A percentile compares a stretch with the other conserved stretches of the same genome.
These are phyloP conservation scores for Petrolisthes manimaculis DNA, from an alignment of 2,888 invertebrate species.

Conservation along the genomic window DNA sequence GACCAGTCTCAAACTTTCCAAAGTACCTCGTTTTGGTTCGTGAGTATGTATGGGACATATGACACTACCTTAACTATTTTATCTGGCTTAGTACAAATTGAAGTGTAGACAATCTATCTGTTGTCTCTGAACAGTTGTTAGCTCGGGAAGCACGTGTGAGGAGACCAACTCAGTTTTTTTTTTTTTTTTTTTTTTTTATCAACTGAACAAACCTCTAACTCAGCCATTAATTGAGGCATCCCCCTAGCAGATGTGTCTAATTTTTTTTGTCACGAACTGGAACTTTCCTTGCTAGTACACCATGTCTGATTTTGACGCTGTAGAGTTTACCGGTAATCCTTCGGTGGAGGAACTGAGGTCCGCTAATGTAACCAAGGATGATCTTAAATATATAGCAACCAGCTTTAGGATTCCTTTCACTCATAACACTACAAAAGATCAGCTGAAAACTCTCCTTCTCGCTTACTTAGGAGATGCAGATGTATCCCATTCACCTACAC, in stretches of 20 bases:
- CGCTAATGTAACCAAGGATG: conserved; percentile 1
- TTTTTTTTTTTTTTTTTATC: no score
- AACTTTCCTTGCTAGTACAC: background rate
- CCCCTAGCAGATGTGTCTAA: background rate
- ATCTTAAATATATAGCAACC: conserved; percentile 7
- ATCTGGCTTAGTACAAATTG: no score
- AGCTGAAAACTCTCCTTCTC: background rate
- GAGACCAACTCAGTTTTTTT: no score
- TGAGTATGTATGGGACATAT: no score
- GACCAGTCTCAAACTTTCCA: no score
- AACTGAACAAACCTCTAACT: no score
- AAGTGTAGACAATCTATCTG: no score
- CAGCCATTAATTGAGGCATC: no score
- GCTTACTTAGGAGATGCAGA: background rate
- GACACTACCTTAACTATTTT: no score
- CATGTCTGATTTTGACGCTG: background rate
- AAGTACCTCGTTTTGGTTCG: no score
- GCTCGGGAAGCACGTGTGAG: no score
- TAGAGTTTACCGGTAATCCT: conserved; percentile 9
- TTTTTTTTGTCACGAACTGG: background rate
- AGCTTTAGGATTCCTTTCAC: background rate
- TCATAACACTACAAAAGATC: background rate
- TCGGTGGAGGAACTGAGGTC: conserved; percentile 12
- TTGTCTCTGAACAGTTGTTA: no score
- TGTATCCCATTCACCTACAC: background rate